These are phyloP conservation scores for Embidobia sp. DNA, from an alignment of 2,888 invertebrate genomes.

Conservation along the genomic window DNA sequence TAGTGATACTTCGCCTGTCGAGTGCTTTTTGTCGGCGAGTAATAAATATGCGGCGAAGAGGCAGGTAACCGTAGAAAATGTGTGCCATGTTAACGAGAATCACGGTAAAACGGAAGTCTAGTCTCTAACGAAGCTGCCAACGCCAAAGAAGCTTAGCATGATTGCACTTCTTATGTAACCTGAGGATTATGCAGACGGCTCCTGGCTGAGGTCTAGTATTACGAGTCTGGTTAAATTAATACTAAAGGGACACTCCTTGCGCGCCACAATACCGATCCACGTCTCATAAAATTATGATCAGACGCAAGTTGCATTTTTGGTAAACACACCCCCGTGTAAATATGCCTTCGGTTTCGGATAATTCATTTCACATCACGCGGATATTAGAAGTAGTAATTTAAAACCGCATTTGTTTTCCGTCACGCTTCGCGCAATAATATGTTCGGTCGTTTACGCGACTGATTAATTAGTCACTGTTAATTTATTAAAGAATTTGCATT, in stretches of 20 bases:
- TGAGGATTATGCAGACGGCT: conserved; percentile 45
- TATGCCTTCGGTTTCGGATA: background rate
- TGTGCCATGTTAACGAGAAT: conserved; percentile 38
- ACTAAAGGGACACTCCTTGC: conserved; percentile 15
- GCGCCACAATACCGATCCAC: background rate
- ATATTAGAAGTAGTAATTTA: background rate
- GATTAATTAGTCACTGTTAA: conserved; percentile 23
- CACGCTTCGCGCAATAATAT: background rate
- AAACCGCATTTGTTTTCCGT: conserved; percentile 1
- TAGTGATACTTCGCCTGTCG: background rate
- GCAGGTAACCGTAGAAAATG: conserved; percentile 8
- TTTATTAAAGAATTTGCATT: conserved; percentile 26
- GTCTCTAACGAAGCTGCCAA: conserved; percentile 41
- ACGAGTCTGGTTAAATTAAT: conserved; percentile 39
- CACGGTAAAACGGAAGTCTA: conserved; percentile 41
- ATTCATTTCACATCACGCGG: background rate
- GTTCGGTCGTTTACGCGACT: background rate
- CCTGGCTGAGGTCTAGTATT: conserved; percentile 36
- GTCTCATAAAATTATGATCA: conserved; percentile 5
- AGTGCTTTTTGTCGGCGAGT: conserved; percentile 10
- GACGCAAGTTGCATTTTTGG: background rate
- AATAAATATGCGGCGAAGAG: conserved; percentile 21
- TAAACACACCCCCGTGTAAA: background rate
- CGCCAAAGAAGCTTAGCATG: conserved; percentile 55
- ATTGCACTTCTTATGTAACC: conserved; percentile 52